Evolutionary conservation across 1,140 invertebrate species (phyloP).

Genomic region (Drosophila nigrodunni): DNA sequence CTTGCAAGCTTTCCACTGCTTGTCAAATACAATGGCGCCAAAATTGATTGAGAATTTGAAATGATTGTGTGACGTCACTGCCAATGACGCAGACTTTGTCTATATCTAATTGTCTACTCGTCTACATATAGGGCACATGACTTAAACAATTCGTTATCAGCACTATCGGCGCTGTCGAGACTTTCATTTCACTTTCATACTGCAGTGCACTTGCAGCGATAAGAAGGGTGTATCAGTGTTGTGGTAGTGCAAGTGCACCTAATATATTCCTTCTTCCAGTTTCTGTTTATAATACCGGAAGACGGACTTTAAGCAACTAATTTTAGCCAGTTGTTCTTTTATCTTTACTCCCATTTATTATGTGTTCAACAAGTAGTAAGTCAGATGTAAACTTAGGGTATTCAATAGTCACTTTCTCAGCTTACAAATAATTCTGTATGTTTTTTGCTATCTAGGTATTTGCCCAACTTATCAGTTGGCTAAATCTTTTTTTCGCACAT

Average conservation of each 20-base stretch:
- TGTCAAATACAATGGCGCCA: conserved; percentile 32
- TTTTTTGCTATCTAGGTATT: conserved; percentile 1
- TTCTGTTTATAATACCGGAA: no score
- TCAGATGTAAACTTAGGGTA: neutral
- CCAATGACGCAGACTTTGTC: conserved; percentile 5
- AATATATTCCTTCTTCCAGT: no score
- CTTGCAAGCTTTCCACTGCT: conserved; percentile 56
- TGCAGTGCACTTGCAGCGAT: conserved; percentile 1
- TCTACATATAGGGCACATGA: conserved; percentile 28
- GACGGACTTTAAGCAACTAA: no score
- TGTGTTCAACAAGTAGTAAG: no score
- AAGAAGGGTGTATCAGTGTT: neutral
- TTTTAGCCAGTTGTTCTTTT: no score
- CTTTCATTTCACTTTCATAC: conserved; percentile 27
- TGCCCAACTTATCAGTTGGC: conserved; percentile 32
- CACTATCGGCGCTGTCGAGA: neutral
- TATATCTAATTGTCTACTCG: conserved; percentile 1
- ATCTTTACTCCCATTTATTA: no score
- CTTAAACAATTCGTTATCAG: conserved; percentile 22
- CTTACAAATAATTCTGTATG: neutral
- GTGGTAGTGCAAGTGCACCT: conserved; percentile 3
- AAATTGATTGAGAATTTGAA: conserved; percentile 29
- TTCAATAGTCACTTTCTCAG: neutral
- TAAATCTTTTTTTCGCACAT: conserved; percentile 56
- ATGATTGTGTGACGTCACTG: conserved; percentile 28